These are phyloP conservation scores for Trachelus stipa DNA, from an alignment of 2,888 invertebrate genomes.

Conservation along the genomic window DNA sequence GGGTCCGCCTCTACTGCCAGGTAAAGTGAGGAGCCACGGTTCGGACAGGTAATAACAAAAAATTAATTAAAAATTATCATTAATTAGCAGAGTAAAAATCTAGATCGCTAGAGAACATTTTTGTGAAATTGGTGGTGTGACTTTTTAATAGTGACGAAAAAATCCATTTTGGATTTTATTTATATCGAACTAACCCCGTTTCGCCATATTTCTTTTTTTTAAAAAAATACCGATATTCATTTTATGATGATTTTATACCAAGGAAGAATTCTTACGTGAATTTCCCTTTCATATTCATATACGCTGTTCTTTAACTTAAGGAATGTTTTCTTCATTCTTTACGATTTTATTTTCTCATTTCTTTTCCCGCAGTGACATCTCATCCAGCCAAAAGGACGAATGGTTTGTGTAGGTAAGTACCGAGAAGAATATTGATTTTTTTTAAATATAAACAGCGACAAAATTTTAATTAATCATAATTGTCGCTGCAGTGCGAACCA, in stretches of 20 bases:
- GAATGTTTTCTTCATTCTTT: no score
- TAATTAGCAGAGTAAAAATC: no score
- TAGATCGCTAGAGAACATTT: no score
- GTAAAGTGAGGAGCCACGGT: conserved; percentile 74
- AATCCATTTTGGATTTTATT: conserved; percentile 4
- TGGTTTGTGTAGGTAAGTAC: conserved; percentile 83
- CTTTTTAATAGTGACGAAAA: background rate
- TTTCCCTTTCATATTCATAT: no score
- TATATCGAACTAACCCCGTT: background rate
- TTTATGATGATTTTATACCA: no score
- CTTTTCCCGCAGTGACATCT: conserved; percentile 67
- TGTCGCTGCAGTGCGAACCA: no score
- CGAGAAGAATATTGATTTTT: background rate
- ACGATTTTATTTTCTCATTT: background rate
- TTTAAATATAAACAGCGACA: background rate
- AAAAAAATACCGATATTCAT: background rate
- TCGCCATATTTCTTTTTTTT: background rate
- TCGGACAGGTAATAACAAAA: conserved; percentile 66
- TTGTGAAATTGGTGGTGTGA: conserved; percentile 16
- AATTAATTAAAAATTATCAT: no score
- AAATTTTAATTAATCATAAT: no score
- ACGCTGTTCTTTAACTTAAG: background rate
- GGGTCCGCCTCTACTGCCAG: conserved; percentile 81
- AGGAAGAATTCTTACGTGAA: no score
- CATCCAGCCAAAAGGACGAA: conserved; percentile 84